Base-by-base conservation (phyloP, 2,797 vertebrate genomes). In the Ceryle rudis region DNA sequence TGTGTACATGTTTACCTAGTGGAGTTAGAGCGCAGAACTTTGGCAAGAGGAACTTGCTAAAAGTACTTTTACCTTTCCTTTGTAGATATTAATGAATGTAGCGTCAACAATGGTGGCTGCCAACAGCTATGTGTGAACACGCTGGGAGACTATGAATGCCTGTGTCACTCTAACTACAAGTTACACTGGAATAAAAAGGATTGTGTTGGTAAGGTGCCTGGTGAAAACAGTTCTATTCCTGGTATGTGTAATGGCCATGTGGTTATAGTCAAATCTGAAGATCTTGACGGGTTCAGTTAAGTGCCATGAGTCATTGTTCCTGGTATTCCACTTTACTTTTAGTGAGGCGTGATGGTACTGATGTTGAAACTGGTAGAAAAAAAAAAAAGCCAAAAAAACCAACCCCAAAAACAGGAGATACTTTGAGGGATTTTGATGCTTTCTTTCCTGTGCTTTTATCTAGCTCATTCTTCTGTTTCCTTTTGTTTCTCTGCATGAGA, bases 171-270 rank as follows among this genome's bases (percentile, higher is more conserved):
- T 4, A 99, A 98, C 61, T 98, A 98, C 98, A 99, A 98, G 96
- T 98, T 99, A 33, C 99, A 99, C 97, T 99, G 99, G 99, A 99
- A 99, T 98, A 99, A 98, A 97, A 99, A 99, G 95, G 99, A 99
- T 97, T 99, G 99, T 96, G 98, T 99, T 90, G 99, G 99, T 99
- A 99, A 99, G 99, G 97, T 93, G 52, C 72, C 26, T 80, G 11
- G 12, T 28, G 60, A 25, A 85, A 49, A 20, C 18, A 21, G 58
- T 92, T 71, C 23, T 57, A 9, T 35, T 87, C 42, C 81, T 83
- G 69, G 41, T 77, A 79, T 83, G 69, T 75, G 78, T 91, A 60
- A 71, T 37, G 54, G 26, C 57, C 64, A 14, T 73, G 33, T 64
- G 65, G 52, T 78, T 94, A n/a, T n/a, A 82, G 58, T 90, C 74